These are phyloP conservation scores for Stomatorhinus walkeri DNA, from an alignment of 2,797 vertebrate species.

Conservation along the genomic window DNA sequence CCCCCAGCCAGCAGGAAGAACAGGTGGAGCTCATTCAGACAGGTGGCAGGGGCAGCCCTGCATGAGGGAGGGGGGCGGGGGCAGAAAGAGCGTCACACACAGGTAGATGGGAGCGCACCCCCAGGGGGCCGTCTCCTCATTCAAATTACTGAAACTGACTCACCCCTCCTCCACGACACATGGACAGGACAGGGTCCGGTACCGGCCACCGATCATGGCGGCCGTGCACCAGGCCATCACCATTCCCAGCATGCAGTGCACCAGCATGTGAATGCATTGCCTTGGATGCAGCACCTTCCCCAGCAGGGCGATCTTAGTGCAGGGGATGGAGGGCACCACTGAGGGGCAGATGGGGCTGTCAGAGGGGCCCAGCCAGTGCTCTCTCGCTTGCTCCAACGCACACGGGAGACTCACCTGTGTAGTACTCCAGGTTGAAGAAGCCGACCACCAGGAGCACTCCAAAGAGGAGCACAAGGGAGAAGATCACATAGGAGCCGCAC, in stretches of 20 bases:
- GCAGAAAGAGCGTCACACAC: background rate
- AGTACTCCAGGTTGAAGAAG: slow-evolving; percentile 80
- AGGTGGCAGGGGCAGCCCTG: slow-evolving; percentile 45
- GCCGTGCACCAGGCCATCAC: slow-evolving; percentile 81
- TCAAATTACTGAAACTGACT: slow-evolving; percentile 15
- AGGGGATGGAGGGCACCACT: slow-evolving; percentile 85
- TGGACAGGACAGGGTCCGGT: slow-evolving; percentile 62
- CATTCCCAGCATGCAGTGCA: slow-evolving; percentile 76
- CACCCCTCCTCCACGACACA: slow-evolving; percentile 69
- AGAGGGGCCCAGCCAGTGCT: background rate
- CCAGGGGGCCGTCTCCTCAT: background rate
- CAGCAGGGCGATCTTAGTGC: slow-evolving; percentile 81
- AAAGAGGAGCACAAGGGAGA: slow-evolving; percentile 76
- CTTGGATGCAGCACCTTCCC: slow-evolving; percentile 82
- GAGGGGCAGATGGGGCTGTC: slow-evolving; percentile 30
- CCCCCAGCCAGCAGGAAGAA: slow-evolving; percentile 80
- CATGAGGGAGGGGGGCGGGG: slow-evolving; percentile 10
- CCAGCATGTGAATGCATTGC: slow-evolving; percentile 72
- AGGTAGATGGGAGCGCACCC: background rate
- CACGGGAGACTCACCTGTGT: slow-evolving; percentile 65
- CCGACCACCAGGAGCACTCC: slow-evolving; percentile 71
- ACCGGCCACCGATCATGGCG: slow-evolving; percentile 69
- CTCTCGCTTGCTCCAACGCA: background rate
- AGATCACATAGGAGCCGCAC: slow-evolving; percentile 64
- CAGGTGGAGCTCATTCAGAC: slow-evolving; percentile 85